Percentiles rank a stretch among this genome's conserved stretches.
Conservation (phyloP, 2,888 invertebrate genomes). For the Petrolisthes manimaculis region DNA sequence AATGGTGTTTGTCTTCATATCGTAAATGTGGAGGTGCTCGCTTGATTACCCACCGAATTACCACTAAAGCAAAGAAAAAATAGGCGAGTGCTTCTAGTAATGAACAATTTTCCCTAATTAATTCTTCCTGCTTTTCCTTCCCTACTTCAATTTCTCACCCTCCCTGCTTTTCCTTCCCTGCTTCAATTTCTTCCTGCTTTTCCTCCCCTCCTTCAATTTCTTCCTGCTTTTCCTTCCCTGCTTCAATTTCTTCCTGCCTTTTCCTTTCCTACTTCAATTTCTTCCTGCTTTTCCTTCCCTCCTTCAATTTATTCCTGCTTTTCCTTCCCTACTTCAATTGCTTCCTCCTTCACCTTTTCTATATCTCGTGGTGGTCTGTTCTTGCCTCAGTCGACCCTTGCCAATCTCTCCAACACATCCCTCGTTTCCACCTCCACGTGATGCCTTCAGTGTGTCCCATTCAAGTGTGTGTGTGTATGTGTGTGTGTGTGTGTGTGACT, state of each 20-base stretch:
- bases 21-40: background rate
- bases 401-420: background rate
- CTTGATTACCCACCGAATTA: background rate
- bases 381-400: background rate
- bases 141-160: background rate
- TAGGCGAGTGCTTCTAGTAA: too few species aligned
- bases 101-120: conserved; percentile 1
- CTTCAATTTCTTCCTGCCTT: background rate
- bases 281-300: background rate
- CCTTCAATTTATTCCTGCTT: background rate
- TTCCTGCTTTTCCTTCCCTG: background rate
- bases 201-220: too few species aligned
- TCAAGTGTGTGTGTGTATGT: too few species aligned
- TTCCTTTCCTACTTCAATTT: background rate
- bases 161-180: background rate
- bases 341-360: background rate
- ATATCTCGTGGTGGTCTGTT: background rate
- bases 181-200: background rate
- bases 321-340: background rate
- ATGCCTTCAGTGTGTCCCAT: too few species aligned
- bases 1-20: conserved; percentile 15
- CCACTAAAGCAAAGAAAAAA: background rate
- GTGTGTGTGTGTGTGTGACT: too few species aligned
- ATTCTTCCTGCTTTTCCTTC: background rate
- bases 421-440: background rate